These are phyloP conservation scores for Pemphigus obesinymphae DNA, from an alignment of 1,140 invertebrate genomes.

Conservation along the genomic window DNA sequence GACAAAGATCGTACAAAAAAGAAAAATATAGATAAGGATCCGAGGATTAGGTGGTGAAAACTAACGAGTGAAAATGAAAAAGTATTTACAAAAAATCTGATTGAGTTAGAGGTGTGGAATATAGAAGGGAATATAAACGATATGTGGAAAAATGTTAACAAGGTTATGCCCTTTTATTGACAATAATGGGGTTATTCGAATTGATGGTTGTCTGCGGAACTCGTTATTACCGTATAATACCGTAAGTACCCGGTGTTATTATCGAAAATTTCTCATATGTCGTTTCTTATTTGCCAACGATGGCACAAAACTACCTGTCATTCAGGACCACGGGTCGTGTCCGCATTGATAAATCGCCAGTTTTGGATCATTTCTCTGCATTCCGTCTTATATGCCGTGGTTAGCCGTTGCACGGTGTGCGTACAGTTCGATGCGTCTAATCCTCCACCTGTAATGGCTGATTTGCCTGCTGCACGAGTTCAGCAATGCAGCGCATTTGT, in stretches of 20 bases:
- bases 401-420: not conserved
- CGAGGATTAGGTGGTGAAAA: too few species aligned
- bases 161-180: too few species aligned
- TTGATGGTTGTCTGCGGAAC: not conserved
- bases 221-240: not conserved
- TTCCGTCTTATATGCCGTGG: not conserved
- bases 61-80: too few species aligned
- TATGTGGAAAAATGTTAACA: too few species aligned
- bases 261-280: not conserved
- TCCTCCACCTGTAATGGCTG: not conserved
- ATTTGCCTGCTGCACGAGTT: not conserved
- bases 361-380: not conserved
- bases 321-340: not conserved
- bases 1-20: too few species aligned
- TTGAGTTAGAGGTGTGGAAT: too few species aligned
- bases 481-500: not conserved
- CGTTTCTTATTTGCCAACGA: not conserved
- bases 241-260: not conserved
- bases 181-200: not conserved
- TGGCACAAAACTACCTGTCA: not conserved
- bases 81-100: too few species aligned
- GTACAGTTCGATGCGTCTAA: not conserved
- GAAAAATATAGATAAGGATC: too few species aligned
- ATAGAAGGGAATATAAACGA: too few species aligned
- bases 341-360: not conserved